Conservation (phyloP, 2,797 vertebrate genomes). For the Enteromius treurensis region DNA sequence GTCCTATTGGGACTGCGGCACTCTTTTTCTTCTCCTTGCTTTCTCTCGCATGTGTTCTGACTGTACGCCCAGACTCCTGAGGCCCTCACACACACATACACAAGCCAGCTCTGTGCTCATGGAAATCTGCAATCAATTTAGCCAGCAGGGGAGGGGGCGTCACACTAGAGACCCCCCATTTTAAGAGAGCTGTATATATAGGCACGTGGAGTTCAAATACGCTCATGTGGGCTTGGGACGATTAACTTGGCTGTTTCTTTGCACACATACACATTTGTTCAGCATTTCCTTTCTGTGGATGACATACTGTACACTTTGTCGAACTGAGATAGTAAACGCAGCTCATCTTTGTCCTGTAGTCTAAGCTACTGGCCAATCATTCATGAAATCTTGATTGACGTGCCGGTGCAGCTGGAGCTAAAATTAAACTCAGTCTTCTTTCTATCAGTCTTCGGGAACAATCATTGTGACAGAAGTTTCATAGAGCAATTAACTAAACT, state of each 20-base stretch:
- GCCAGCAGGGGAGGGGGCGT: not conserved
- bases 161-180: conserved; percentile 46
- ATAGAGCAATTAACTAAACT: conserved; percentile 22
- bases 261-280: conserved; percentile 53
- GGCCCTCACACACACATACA: conserved; percentile 47
- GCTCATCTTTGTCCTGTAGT: conserved; percentile 25
- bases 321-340: conserved; percentile 52
- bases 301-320: conserved; percentile 59
- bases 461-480: conserved; percentile 15
- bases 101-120: conserved; percentile 42
- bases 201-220: not conserved
- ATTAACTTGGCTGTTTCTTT: conserved; percentile 60
- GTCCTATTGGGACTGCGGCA: conserved; percentile 51
- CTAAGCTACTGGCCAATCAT: conserved; percentile 25
- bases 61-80: conserved; percentile 61
- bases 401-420: conserved; percentile 12
- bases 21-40: conserved; percentile 40
- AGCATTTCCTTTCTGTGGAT: conserved; percentile 61
- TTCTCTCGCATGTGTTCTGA: conserved; percentile 58
- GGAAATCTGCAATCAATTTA: conserved; percentile 58
- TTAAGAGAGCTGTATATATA: conserved; percentile 23
- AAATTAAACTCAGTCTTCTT: not conserved
- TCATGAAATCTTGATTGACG: conserved; percentile 28
- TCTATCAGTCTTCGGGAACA: not conserved
- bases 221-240: conserved; percentile 59